Base-by-base conservation (phyloP, 2,888 invertebrate genomes). In the Chorisops tibialis region DNA sequence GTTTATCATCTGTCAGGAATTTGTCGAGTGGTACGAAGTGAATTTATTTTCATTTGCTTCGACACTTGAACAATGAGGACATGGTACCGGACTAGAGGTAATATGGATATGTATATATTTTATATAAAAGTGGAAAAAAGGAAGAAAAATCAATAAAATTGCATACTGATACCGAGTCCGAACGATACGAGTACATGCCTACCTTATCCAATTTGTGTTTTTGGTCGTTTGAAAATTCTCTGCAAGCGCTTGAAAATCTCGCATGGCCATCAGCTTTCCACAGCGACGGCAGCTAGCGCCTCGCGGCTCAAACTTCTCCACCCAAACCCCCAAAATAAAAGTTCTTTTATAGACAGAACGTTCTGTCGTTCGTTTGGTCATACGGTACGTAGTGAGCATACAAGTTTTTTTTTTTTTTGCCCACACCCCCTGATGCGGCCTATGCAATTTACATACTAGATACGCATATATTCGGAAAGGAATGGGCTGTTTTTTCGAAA, bases 201-300 rank as follows among this genome's bases (percentile, higher is more conserved):
- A 65, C 63, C 63, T 65, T 65, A 63, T 61, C 65, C 63, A 65
- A 65, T 65, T 65, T 65, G 63, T 61, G 65, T 65, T 65, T 65
- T 65, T 59, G 65, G 65, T 58, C 62, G 61, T 65, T 65, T 61
- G 63, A 63, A 65, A 62, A 61, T 65, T 41, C 63, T 61, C 63
- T 39, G 54, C 48, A 48, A 59, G 38, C 63, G 61, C 63, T 63
- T 65, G 54, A 61, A 62, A 65, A 63, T 63, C 62, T 63, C 62
- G 52, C 60, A 58, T 61, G 64, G 60, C 35, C 56, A 56, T 56
- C 56, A 43, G 30, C 30, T 30, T 9, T 30, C 56, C 30, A 45
- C 56, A 56, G 43, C 21, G 16, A 3, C 9, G 18, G 9, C 11
- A 7, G 30, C 30, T 38, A 43, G 18, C 30, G 21, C 43, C 22